These are phyloP conservation scores for Heliocidaris tuberculata DNA, from an alignment of 35 echinoderm and acorn worm species.

Conservation along the genomic window DNA sequence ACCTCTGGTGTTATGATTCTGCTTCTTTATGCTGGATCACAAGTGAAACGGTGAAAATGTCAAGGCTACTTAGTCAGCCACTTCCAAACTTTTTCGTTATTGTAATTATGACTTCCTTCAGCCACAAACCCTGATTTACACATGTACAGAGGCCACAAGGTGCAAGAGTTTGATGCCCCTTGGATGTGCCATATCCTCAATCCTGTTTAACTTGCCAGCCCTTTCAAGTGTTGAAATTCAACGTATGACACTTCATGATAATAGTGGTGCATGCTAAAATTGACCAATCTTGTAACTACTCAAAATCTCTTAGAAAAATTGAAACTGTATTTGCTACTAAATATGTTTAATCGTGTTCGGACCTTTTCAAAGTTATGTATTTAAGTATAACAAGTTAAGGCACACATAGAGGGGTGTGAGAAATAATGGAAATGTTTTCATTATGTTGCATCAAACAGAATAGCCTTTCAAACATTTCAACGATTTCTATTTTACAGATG, in stretches of 20 bases:
- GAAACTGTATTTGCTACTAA: not conserved
- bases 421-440: too few relatives aligned
- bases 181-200: not conserved
- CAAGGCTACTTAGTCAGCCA: not conserved
- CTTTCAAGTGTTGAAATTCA: not conserved
- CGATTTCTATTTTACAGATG: not conserved
- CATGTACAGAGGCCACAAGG: not conserved
- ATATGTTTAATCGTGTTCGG: not conserved
- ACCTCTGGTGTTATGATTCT: not conserved
- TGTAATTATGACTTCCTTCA: conserved; percentile 7
- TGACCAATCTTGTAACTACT: not conserved
- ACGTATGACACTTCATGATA: not conserved
- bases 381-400: not conserved
- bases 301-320: not conserved
- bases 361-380: not conserved
- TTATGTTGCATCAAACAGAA: not conserved
- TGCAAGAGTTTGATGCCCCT: not conserved
- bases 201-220: not conserved
- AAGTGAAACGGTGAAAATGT: not conserved
- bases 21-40: not conserved
- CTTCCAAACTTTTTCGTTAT: not conserved
- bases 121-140: not conserved
- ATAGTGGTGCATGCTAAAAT: not conserved
- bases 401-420: not conserved
- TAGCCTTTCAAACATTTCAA: not conserved